Percentiles rank a stretch among this genome's conserved stretches.
These are phyloP conservation scores for Mionectes olivaceus DNA, from an alignment of 2,797 vertebrate species.

Conservation along the genomic window DNA sequence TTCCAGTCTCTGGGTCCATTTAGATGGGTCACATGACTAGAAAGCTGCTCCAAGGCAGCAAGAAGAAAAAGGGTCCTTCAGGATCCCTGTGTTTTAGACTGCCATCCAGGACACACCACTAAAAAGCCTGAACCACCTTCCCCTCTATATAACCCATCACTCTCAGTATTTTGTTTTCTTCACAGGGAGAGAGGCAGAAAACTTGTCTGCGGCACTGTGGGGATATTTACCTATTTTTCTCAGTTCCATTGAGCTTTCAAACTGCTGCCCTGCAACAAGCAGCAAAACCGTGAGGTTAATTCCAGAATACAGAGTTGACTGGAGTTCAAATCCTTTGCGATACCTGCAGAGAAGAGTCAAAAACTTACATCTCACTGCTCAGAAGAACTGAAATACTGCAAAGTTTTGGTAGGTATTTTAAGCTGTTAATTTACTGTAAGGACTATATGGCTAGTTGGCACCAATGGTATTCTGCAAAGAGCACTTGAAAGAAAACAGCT, in stretches of 20 bases:
- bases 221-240: slow-evolving; percentile 91
- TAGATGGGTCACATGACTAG: not conserved
- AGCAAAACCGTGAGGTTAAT: slow-evolving; percentile 94
- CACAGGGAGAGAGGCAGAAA: not conserved
- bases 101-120: not conserved
- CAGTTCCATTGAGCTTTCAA: slow-evolving; percentile 95
- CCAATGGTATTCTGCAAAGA: not conserved
- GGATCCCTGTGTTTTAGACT: not conserved
- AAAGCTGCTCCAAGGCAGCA: not conserved
- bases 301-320: slow-evolving; percentile 94
- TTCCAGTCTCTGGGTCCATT: not conserved
- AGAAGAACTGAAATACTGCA: not conserved
- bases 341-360: slow-evolving; percentile 83
- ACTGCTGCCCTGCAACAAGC: slow-evolving; percentile 91
- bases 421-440: not conserved
- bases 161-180: not conserved
- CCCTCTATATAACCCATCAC: not conserved
- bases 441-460: not conserved
- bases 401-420: not conserved
- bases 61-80: not conserved
- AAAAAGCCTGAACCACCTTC: not conserved
- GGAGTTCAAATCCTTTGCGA: slow-evolving; percentile 93
- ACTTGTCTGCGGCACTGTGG: not conserved
- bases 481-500: not conserved
- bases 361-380: not conserved